Evolutionary conservation across 1,140 invertebrate species (phyloP).

Genomic region (Dryas iulia): DNA sequence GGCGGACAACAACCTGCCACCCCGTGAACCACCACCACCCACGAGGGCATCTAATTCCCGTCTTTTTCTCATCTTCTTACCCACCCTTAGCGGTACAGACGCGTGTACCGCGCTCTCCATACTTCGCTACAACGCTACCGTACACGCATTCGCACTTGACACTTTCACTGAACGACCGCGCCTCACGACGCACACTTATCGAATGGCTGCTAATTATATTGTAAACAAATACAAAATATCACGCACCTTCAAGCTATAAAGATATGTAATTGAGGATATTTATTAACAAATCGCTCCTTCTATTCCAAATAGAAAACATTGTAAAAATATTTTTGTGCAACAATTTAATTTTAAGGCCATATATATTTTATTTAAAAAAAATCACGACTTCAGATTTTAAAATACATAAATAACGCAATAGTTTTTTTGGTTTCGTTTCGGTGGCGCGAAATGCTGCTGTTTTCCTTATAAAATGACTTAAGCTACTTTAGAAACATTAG

Average conservation of each 20-base stretch:
- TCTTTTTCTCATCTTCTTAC: constrained; percentile 83
- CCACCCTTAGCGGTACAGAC: constrained; percentile 75
- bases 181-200: constrained; percentile 33
- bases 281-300: too few relatives aligned
- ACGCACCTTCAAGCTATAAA: neutral
- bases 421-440: too few relatives aligned
- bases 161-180: constrained; percentile 43
- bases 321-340: too few relatives aligned
- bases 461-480: too few relatives aligned
- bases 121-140: constrained; percentile 56
- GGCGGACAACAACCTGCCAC: constrained; percentile 74
- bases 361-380: too few relatives aligned
- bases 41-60: constrained; percentile 82
- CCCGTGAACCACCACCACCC: constrained; percentile 57
- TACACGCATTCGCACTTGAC: constrained; percentile 58
- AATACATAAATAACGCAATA: too few relatives aligned
- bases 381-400: too few relatives aligned
- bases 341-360: too few relatives aligned
- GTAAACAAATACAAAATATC: constrained; percentile 23
- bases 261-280: neutral
- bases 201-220: constrained; percentile 46
- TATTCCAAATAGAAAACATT: too few relatives aligned
- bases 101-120: constrained; percentile 72
- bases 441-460: too few relatives aligned
- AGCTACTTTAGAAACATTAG: too few relatives aligned